Base-by-base conservation (phyloP, 2,888 invertebrate species). In the Lochmaea crataegi region DNA sequence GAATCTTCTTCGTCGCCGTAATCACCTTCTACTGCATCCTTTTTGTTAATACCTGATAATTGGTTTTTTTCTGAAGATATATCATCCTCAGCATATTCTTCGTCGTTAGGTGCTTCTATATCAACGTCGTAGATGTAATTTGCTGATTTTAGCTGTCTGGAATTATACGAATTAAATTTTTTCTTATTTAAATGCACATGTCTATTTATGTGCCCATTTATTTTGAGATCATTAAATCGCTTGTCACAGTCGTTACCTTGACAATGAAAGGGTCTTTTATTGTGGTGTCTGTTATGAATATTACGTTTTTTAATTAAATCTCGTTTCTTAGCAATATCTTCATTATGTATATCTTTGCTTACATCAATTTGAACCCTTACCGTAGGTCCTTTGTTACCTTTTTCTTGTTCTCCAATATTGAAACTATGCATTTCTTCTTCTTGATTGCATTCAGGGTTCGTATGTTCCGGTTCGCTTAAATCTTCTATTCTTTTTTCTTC, bases 1-100 rank as follows among this genome's bases (percentile, higher is more conserved):
- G 79, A 75, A 65, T 81, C 82, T 72, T 82, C 81, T 73, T 80
- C 80, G 51, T 81, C 81, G 0, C 78, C 75, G 64, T 81, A 80
- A 32, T 82, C 80, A n/a, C 79, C 80, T 74, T 81, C 81, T 0
- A 77, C 77, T 7, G 76, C 72, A 9, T 75, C 65, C 64, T 76
- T 75, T 48, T 72, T 75, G 1, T 72, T 2, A 2, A 64, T 16
- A 11, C n/a, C 65, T 32, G 56, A 51, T 11, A 45, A 64, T 11
- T 48, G 18, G 9, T 60, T 18, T 32, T 64, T 57, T 61, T 75
- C 67, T 14, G 74, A 68, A 9, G 74, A 61, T 53, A 42, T 41
- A 12, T 51, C 22, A 32, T 58, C 72, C 38, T 71, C 69, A 6
- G 18, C 58, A 6, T 45, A 51, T 56, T 69, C 48, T 60, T 75